These are phyloP conservation scores for Cyclophora punctaria DNA, from an alignment of 2,888 invertebrate species.

Conservation along the genomic window DNA sequence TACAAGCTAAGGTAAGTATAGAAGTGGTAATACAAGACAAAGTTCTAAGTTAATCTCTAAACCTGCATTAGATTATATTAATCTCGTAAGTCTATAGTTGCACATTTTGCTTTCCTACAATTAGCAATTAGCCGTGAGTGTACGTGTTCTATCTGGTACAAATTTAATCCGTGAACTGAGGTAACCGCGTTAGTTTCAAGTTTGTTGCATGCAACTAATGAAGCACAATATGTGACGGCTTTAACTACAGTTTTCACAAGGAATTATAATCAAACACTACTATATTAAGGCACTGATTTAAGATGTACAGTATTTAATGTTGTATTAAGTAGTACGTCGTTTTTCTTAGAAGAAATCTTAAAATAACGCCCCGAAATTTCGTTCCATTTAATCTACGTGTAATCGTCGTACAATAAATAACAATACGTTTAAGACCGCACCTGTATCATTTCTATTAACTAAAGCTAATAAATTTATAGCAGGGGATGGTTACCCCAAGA, in stretches of 20 bases:
- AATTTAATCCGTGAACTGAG: conserved; percentile 19
- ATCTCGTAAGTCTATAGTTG: conserved; percentile 5
- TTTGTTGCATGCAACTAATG: conserved; percentile 19
- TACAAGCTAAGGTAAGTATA: too few relatives aligned
- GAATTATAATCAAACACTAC: too few relatives aligned
- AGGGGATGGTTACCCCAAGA: conserved; percentile 22
- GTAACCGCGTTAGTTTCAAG: conserved; percentile 18
- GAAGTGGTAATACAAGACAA: background rate
- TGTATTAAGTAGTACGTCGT: too few relatives aligned
- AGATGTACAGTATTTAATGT: too few relatives aligned
- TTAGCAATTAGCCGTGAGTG: conserved; percentile 14
- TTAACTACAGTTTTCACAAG: too few relatives aligned
- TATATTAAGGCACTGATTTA: too few relatives aligned
- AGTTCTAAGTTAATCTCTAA: background rate
- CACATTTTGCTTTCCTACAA: conserved; percentile 16
- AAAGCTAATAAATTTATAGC: conserved; percentile 18
- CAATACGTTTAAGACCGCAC: too few relatives aligned
- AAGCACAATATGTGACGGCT: conserved; percentile 16
- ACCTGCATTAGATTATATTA: background rate
- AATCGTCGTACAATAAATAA: too few relatives aligned
- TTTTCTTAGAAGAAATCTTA: too few relatives aligned
- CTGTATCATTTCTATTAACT: conserved; percentile 9
- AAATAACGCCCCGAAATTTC: too few relatives aligned
- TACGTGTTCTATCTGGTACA: conserved; percentile 16
- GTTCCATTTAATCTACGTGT: too few relatives aligned